Base-by-base conservation (phyloP, 2,888 invertebrate species). In the Athalia rosae region DNA sequence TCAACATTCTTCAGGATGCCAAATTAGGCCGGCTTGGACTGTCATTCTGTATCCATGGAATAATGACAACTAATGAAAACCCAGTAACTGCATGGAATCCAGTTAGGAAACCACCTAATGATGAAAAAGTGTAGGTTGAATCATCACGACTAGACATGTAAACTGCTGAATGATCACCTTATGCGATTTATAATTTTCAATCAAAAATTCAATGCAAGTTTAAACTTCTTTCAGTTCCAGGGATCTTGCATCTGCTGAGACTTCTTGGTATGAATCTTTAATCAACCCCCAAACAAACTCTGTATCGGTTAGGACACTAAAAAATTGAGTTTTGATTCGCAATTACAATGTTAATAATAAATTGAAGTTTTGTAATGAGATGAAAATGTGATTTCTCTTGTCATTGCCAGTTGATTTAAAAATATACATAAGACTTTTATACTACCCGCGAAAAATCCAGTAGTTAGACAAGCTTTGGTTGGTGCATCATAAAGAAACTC, bases 71-170 rank as follows among this genome's bases (percentile, higher is more conserved):
- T 41, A 96, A 96, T 89, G 91, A 92, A 85, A 91, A 93, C 43
- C 94, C 94, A 13, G 91, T 94, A 1, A 92, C 93, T 11, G 94
- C 93, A 50, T 96, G 95, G 95, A 94, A 94, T 89, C 95, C 95
- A 76, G 93, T 95, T 0, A 92, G 92, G 82, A 89, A 89, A 77
- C 89, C 89, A 45, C 80, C 77, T 28, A 84, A 76, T 53, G 78
- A 80, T 43, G 84, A 82, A 62, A 78, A 83, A 78, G 79, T 82
- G 87, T 87, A 81, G 83, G 83, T 78, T 58, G 47, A n/a, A 11
- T 48, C 28, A 15, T 64, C 43, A 11, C 48, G 3, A 43, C 13
- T 48, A 73, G 3, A 50, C 61, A n/a, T 50, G 13, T 74, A 2
- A 58, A 50, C 50, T 43, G 59, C 28, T 28, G 28, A 28, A 28